Base-by-base conservation (phyloP, 2,888 invertebrate genomes). In the Conchocele bisecta region DNA sequence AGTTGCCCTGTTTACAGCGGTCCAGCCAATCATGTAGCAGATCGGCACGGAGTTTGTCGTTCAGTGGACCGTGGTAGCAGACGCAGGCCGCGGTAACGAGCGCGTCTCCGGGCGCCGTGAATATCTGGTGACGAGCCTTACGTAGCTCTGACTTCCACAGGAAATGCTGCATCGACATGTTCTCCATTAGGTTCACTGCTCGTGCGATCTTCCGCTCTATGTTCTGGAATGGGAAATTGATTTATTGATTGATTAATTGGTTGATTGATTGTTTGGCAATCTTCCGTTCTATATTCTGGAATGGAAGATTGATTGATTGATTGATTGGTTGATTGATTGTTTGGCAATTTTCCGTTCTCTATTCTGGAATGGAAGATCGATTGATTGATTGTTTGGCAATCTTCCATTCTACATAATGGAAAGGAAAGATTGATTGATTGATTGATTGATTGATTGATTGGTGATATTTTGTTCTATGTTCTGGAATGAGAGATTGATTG, bases 61-160 rank as follows among this genome's bases (percentile, higher is more conserved):
- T 86, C 5, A 90, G 79, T 2, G 90, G 89, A 5, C 90, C 90
- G 69, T 88, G 88, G 74, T 89, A 90, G 37, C 86, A 85, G 29
- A 89, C 85, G 68, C 84, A 85, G 3, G 89, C 90, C 1, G 89
- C 86, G 1, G 89, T 86, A 28, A 90, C 82, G 7, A 90, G 82
- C 15, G 89, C 89, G 65, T 90, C 90, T 0, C 88, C 89, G 1
- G 88, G 86, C 0, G 87, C 83, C 3, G 88, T 86, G 28, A 82
- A 74, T 5, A 89, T 81, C 29, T 88, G 83, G 26, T 77, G 80
- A 37, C 84, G 81, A 13, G 89, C 86, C 57, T 84, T 83, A 50
- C 82, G 81, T 24, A 89, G 82, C 64, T 89, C 88, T 7, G 84
- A 84, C 35, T 87, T 83, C 90, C 90, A 90, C 53, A 86, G 67